Percentiles rank a stretch among this genome's conserved stretches.
Conservation (phyloP, 2,797 vertebrate genomes). For the Sus cebifrons region DNA sequence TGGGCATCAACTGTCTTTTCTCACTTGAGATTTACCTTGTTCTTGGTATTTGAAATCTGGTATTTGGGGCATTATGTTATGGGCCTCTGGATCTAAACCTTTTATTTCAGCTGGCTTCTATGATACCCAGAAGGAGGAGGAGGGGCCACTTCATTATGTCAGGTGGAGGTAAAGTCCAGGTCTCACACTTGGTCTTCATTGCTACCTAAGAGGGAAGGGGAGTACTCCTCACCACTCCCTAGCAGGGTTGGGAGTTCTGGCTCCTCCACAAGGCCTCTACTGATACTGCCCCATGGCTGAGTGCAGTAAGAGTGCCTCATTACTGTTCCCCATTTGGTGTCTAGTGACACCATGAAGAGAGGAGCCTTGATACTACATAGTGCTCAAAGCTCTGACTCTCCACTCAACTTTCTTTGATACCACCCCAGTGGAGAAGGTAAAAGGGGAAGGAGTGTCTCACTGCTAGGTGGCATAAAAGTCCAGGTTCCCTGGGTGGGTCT, state of each 20-base stretch:
- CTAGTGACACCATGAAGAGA: neutral
- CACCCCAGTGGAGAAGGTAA: neutral
- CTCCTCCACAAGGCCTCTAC: neutral
- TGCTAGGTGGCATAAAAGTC: neutral
- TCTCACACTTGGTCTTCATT: neutral
- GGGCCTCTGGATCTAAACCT: neutral
- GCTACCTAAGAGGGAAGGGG: neutral
- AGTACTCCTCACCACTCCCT: neutral
- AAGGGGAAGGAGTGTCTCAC: neutral
- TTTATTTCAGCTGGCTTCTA: neutral
- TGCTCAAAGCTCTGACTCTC: neutral
- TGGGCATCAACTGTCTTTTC: neutral
- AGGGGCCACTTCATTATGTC: neutral
- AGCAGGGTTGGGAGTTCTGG: neutral
- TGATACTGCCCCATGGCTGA: neutral
- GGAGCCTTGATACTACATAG: neutral
- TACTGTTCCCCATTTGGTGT: neutral
- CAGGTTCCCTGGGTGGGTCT: neutral
- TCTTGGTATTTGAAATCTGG: neutral
- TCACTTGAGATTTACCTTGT: neutral
- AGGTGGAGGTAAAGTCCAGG: neutral
- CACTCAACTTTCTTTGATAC: neutral
- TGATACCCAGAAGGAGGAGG: neutral
- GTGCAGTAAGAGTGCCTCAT: neutral
- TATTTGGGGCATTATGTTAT: neutral